Conservation (phyloP, 2,888 invertebrate species). For the Andrena chrysosceles region DNA sequence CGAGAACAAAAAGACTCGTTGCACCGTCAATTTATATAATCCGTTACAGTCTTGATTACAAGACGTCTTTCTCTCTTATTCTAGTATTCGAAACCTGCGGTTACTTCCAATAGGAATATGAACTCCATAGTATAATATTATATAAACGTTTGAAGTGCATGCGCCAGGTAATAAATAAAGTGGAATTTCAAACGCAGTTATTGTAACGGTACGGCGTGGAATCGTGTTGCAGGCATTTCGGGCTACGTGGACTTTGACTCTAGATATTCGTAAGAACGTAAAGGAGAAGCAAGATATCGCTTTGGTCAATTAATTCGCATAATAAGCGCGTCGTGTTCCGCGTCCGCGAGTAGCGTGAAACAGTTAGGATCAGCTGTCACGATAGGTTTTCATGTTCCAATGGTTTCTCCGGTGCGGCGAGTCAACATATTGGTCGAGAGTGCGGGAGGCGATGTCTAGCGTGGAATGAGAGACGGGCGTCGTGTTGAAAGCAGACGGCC, state of each 20-base stretch:
- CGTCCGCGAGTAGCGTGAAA: constrained; percentile 58
- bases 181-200: neutral
- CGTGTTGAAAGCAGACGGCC: constrained; percentile 80
- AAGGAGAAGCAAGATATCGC: constrained; percentile 3
- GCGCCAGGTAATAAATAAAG: neutral
- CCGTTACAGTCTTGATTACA: too few species aligned
- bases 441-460: constrained; percentile 72
- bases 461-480: constrained; percentile 80
- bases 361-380: constrained; percentile 73
- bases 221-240: neutral
- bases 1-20: neutral
- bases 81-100: neutral
- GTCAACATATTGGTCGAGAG: constrained; percentile 70
- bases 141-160: neutral
- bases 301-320: constrained; percentile 53
- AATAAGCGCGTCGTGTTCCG: constrained; percentile 48
- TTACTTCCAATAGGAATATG: neutral
- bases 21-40: neutral
- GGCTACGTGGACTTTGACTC: neutral
- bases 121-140: neutral
- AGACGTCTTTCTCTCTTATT: too few species aligned
- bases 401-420: constrained; percentile 66
- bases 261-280: neutral
- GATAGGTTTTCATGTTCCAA: constrained; percentile 75
- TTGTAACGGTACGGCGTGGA: too few species aligned